These are phyloP conservation scores for Odontophorus gujanensis DNA, from an alignment of 2,113 vertebrate species.

Conservation along the genomic window DNA sequence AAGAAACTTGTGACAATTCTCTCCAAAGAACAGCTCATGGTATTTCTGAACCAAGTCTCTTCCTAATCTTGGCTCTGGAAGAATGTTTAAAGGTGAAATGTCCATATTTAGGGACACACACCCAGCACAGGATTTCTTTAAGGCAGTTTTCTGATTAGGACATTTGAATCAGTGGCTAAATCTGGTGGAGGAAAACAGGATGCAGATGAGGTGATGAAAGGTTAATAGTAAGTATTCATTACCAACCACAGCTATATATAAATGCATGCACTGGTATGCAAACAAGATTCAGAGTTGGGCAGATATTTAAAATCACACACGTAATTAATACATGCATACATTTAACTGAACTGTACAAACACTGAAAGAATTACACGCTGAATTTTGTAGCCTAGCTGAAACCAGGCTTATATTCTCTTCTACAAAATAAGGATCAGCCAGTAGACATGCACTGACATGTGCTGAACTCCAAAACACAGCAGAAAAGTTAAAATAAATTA, in stretches of 20 bases:
- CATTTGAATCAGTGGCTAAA: not conserved
- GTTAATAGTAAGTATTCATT: not conserved
- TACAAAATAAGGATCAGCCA: not conserved
- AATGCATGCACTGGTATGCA: not conserved
- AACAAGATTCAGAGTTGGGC: not conserved
- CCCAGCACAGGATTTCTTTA: not conserved
- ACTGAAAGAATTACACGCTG: not conserved
- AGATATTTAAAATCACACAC: not conserved
- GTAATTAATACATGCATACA: not conserved
- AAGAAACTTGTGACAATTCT: not conserved
- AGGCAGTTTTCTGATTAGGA: not conserved
- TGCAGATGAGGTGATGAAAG: not conserved
- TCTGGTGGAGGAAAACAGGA: not conserved
- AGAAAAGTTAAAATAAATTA: not conserved
- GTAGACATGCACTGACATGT: not conserved
- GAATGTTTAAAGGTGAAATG: fast-evolving
- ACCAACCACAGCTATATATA: not conserved
- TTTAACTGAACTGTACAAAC: not conserved
- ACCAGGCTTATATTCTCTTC: not conserved
- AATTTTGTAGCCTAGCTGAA: not conserved
- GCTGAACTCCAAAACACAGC: not conserved
- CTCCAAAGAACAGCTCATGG: not conserved
- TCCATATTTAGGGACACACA: too few species aligned
- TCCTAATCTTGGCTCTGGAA: not conserved
- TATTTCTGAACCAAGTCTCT: not conserved